Percentiles rank a stretch among this genome's conserved stretches.
phyloP scores from a whole-genome alignment of 2,888 invertebrate genomes.

The Aspidapion aeneum region DNA sequence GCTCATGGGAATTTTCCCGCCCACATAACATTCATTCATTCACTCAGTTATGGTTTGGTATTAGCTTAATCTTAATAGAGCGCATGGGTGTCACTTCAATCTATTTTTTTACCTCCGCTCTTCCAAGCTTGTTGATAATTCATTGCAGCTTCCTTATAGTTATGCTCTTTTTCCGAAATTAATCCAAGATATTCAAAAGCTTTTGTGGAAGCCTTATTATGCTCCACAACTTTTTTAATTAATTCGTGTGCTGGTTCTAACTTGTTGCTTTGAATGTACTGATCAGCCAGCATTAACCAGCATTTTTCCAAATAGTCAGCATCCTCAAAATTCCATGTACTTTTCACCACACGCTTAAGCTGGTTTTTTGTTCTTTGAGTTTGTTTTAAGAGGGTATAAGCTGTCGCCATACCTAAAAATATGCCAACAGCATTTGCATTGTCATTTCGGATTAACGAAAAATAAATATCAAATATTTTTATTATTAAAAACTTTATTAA shows the following conservation, averaged over 20 bases:
- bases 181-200: constrained; percentile 84
- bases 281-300: constrained; percentile 92
- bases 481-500: no score
- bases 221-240: constrained; percentile 69
- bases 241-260: constrained; percentile 83
- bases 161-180: constrained; percentile 89
- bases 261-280: constrained; percentile 79
- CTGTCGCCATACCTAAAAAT: constrained; percentile 57
- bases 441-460: no score
- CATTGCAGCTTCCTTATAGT: constrained; percentile 77
- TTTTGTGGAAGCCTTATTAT: constrained; percentile 84
- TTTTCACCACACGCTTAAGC: constrained; percentile 82
- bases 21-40: no score
- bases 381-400: constrained; percentile 85
- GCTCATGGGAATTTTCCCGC: no score
- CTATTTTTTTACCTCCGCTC: constrained; percentile 59
- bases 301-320: constrained; percentile 94
- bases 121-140: constrained; percentile 88
- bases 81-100: no score
- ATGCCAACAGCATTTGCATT: no score
- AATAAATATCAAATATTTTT: no score
- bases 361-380: constrained; percentile 89
- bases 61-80: no score
- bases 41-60: no score
- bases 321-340: constrained; percentile 90